Conservation (phyloP, 1,140 invertebrate genomes). For the Copidosoma floridanum region DNA sequence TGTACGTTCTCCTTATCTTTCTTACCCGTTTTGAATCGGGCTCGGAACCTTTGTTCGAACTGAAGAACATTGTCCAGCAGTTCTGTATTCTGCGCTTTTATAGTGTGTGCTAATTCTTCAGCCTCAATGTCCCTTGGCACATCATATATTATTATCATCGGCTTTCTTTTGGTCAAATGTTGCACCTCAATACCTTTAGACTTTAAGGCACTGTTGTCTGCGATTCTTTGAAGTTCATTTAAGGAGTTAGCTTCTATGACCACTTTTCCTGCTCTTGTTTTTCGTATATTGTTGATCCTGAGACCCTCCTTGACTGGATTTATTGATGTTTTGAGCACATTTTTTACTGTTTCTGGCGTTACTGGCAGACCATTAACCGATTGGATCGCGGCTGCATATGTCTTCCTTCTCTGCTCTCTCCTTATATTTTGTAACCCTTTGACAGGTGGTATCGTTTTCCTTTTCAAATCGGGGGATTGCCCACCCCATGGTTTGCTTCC, state of each 20-base stretch:
- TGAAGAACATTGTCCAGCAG: not conserved
- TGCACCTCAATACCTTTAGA: not conserved
- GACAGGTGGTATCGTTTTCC: no score
- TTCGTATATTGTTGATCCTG: no score
- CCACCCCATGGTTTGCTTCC: no score
- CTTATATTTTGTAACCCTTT: no score
- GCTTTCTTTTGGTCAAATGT: not conserved
- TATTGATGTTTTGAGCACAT: no score
- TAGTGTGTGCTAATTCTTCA: not conserved
- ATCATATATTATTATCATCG: constrained; percentile 21
- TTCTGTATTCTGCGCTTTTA: not conserved
- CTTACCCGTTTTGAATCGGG: not conserved
- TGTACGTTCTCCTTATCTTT: not conserved
- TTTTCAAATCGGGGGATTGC: no score
- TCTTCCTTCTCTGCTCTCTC: no score
- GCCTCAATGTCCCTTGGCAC: not conserved
- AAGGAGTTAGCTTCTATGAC: constrained; percentile 1
- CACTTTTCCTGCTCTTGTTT: not conserved
- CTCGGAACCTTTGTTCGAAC: not conserved
- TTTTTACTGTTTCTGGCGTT: no score
- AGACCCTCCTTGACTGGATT: no score
- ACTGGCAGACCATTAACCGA: no score
- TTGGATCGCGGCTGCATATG: no score
- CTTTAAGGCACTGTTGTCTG: not conserved
- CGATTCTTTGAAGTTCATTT: constrained; percentile 2